A percentile compares a stretch with the other conserved stretches of the same genome.
Conservation (phyloP, 2,888 invertebrate genomes). For the Tupiocoris notatus region DNA sequence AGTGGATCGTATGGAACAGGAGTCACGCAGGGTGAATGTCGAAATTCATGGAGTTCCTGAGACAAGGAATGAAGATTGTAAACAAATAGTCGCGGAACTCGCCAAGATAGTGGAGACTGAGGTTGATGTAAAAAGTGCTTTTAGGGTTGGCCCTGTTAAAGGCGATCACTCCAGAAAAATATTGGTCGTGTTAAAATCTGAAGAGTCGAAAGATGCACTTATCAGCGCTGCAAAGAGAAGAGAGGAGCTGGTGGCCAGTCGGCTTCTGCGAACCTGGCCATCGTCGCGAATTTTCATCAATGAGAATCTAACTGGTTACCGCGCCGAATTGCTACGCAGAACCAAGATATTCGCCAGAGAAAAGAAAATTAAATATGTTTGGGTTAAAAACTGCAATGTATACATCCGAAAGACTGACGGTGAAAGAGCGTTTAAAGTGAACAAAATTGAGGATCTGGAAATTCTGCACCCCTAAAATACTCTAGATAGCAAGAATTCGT, state of each 20-base stretch:
- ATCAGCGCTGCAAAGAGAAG: neutral
- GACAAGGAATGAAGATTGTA: neutral
- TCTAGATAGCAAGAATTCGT: no score
- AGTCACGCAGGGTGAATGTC: neutral
- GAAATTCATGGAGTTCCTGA: neutral
- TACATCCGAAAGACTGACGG: neutral
- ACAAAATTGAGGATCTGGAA: neutral
- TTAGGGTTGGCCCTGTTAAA: neutral
- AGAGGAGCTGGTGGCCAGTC: neutral
- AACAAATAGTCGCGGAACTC: neutral
- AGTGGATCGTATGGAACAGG: neutral
- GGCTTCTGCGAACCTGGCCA: neutral
- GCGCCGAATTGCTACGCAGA: neutral
- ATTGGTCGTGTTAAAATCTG: neutral
- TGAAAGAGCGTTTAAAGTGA: neutral
- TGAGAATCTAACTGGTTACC: neutral
- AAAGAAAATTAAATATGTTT: neutral
- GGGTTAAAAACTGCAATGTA: conserved; percentile 1
- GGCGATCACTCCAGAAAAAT: neutral
- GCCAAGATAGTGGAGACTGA: neutral
- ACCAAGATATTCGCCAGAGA: neutral
- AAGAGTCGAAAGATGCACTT: neutral
- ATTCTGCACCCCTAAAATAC: neutral
- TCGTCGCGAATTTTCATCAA: neutral
- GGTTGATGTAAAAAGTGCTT: neutral